Evolutionary conservation across 2,113 vertebrate species (phyloP).

Genomic region (Xiphophorus maculatus): DNA sequence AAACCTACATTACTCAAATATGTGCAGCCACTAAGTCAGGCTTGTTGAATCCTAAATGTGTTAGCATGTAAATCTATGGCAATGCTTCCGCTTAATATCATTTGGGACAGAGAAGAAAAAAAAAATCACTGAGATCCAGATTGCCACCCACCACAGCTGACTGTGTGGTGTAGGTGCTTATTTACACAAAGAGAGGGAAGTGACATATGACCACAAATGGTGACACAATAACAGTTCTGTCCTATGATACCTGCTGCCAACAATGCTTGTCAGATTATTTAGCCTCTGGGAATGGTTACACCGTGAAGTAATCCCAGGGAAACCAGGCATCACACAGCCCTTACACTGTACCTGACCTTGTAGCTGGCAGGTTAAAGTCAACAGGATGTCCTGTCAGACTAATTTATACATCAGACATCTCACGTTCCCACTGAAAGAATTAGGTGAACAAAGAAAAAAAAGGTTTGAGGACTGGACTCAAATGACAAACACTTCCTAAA

Average conservation of each 20-base stretch:
- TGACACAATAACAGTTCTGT: neutral
- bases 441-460: neutral
- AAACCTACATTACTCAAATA: neutral
- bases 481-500: neutral
- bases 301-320: conserved; percentile 3
- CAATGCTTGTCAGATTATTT: neutral
- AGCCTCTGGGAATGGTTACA: neutral
- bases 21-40: neutral
- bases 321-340: neutral
- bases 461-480: neutral
- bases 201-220: neutral
- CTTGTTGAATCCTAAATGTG: neutral
- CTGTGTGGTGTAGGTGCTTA: neutral
- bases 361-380: neutral
- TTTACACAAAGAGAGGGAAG: conserved; percentile 3
- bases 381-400: neutral
- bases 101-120: neutral
- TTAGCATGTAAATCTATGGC: neutral
- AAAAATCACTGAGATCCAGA: neutral
- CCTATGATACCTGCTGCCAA: neutral
- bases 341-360: neutral
- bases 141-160: neutral
- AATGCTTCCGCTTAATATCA: neutral
- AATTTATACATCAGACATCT: neutral
- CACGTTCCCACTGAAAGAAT: neutral